These are phyloP conservation scores for Jacana jacana DNA, from an alignment of 2,113 vertebrate species.

Conservation along the genomic window DNA sequence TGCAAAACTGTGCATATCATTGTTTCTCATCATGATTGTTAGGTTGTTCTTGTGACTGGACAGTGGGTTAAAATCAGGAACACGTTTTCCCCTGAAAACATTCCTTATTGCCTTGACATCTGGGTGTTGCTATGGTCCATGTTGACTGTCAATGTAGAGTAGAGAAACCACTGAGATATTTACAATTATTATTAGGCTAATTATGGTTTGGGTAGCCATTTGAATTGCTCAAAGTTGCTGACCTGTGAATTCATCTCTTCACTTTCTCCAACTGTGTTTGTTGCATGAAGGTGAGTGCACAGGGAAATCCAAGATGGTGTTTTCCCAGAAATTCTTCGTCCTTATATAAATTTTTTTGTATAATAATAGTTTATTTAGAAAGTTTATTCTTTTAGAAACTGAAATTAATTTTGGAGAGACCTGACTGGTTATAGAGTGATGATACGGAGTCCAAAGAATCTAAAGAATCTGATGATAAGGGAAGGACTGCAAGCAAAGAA, in stretches of 20 bases:
- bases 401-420: neutral
- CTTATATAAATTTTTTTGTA: neutral
- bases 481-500: neutral
- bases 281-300: neutral
- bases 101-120: neutral
- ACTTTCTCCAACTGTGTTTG: neutral
- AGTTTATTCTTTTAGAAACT: neutral
- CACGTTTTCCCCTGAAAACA: neutral
- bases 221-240: neutral
- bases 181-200: neutral
- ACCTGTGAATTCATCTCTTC: neutral
- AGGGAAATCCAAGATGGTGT: accelerated
- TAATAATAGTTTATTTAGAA: neutral
- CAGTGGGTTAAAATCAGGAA: neutral
- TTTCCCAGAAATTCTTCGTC: neutral
- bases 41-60: neutral
- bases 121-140: neutral
- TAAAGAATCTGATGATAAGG: neutral
- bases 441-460: neutral
- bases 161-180: neutral
- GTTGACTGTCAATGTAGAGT: neutral
- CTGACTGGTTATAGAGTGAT: neutral
- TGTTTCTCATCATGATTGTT: neutral
- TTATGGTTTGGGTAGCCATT: neutral
- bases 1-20: neutral